phyloP scores from a whole-genome alignment of 2,797 vertebrate species.

The Cossypha niveicapilla region DNA sequence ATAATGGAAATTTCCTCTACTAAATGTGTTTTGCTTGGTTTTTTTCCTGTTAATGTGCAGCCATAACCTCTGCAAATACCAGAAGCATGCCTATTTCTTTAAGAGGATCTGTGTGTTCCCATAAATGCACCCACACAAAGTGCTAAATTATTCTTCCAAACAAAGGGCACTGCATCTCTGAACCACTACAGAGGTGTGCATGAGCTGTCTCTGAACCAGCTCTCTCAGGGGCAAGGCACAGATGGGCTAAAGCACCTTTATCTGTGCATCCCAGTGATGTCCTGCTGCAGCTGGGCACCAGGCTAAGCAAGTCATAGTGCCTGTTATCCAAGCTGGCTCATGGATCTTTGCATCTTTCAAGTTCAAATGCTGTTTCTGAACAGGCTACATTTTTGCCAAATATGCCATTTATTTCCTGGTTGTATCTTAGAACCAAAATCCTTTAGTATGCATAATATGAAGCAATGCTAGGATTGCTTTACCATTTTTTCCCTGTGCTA shows the following conservation, averaged over 20 bases:
- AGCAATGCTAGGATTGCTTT: not conserved
- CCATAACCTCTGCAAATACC: not conserved
- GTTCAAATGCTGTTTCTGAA: not conserved
- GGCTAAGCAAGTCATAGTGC: not conserved
- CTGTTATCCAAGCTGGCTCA: not conserved
- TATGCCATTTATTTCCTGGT: not conserved
- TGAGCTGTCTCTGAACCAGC: not conserved
- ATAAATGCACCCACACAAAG: constrained; percentile 13
- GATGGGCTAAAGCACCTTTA: not conserved
- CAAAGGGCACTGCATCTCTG: not conserved
- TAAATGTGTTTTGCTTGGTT: not conserved
- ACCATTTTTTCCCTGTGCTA: not conserved
- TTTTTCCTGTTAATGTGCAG: not conserved
- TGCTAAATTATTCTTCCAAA: not conserved
- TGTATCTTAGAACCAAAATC: not conserved
- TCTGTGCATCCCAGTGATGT: not conserved
- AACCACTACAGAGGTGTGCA: not conserved
- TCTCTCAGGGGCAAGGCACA: not conserved
- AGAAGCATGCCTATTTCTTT: not conserved
- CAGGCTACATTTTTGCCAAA: not conserved
- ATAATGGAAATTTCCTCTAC: not conserved
- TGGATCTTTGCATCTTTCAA: not conserved
- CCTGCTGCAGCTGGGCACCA: not conserved
- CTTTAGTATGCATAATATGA: not conserved
- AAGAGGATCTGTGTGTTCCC: not conserved